phyloP scores from a whole-genome alignment of 2,888 invertebrate species.

The Cactoblastis cactorum region DNA sequence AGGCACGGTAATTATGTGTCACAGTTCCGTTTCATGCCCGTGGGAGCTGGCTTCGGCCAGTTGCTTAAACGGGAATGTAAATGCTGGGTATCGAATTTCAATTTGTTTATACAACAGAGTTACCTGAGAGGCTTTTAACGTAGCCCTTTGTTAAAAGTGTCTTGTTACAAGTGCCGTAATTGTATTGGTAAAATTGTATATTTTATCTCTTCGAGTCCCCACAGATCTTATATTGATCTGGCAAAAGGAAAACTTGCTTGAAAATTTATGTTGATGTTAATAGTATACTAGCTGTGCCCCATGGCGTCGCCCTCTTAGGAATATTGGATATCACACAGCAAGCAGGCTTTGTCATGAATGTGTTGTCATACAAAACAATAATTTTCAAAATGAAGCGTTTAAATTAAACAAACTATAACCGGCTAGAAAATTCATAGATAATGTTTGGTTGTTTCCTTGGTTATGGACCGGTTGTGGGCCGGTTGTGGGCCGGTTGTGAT shows the following conservation, averaged over 20 bases:
- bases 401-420: too few relatives aligned
- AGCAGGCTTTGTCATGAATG: too few relatives aligned
- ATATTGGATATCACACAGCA: too few relatives aligned
- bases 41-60: conserved; percentile 15
- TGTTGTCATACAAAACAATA: too few relatives aligned
- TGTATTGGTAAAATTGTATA: not conserved
- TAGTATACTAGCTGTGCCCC: too few relatives aligned
- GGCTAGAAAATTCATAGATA: too few relatives aligned
- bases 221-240: not conserved
- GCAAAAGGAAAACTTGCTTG: too few relatives aligned
- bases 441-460: too few relatives aligned
- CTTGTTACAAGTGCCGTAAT: conserved; percentile 18
- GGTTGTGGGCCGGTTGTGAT: too few relatives aligned
- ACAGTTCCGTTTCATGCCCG: not conserved
- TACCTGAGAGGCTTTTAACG: conserved; percentile 20
- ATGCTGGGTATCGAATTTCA: conserved; percentile 24
- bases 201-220: not conserved
- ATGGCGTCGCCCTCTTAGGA: too few relatives aligned
- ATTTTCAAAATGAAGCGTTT: too few relatives aligned
- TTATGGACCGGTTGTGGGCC: too few relatives aligned
- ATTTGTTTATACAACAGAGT: conserved; percentile 21
- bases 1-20: conserved; percentile 13
- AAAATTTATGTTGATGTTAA: not conserved
- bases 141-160: conserved; percentile 13
- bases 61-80: conserved; percentile 24